Conservation (phyloP, 2,888 invertebrate genomes). For the Pollenia angustigena region DNA sequence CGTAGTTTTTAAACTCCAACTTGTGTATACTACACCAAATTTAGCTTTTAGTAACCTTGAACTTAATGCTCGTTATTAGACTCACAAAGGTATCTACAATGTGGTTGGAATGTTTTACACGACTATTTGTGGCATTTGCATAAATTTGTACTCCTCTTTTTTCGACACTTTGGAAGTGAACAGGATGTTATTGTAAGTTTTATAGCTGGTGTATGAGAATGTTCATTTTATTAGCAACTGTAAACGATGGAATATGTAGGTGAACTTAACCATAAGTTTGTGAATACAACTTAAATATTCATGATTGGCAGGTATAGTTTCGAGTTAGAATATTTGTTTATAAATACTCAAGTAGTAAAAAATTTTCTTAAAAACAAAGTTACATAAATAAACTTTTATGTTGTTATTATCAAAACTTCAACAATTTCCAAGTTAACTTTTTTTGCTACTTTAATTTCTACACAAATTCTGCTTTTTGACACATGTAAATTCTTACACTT, state of each 20-base stretch:
- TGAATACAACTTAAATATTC: constrained; percentile 1
- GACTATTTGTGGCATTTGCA: too few species aligned
- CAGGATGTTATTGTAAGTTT: too few species aligned
- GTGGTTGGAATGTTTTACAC: not conserved
- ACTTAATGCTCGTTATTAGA: constrained; percentile 1
- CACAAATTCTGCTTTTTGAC: too few species aligned
- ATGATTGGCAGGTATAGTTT: not conserved
- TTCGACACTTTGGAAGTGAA: too few species aligned
- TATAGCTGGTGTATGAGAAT: too few species aligned
- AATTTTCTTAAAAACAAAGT: not conserved
- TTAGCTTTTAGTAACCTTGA: constrained; percentile 21
- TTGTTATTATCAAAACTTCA: not conserved
- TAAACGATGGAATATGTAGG: not conserved
- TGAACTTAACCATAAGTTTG: not conserved
- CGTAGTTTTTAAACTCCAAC: not conserved
- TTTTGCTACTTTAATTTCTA: too few species aligned
- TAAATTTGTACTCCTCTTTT: not conserved
- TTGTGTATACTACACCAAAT: not conserved
- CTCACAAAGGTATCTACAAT: constrained; percentile 18
- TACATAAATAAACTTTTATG: not conserved
- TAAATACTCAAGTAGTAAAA: not conserved
- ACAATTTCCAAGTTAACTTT: not conserved
- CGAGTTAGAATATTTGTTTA: not conserved
- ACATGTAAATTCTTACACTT: too few species aligned
- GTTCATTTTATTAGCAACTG: too few species aligned